Percentiles rank a stretch among this genome's conserved stretches.
Evolutionary conservation across 2,113 vertebrate genomes (phyloP).

Genomic region (Cercocebus atys): DNA sequence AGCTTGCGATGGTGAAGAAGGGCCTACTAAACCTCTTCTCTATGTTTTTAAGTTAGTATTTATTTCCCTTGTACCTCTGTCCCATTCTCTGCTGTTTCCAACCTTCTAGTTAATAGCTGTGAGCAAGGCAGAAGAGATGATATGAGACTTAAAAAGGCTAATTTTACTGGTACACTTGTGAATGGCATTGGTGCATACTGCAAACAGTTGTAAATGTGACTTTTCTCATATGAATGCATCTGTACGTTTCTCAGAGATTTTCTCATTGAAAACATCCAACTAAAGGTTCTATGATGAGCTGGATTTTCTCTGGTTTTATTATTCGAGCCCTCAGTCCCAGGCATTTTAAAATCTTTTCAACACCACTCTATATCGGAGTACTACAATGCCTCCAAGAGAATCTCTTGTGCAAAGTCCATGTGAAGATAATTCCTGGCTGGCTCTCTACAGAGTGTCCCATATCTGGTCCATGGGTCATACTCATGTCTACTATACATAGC

Average conservation of each 20-base stretch:
- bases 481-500: fast-evolving
- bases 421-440: background rate
- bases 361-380: fast-evolving
- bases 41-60: background rate
- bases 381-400: background rate
- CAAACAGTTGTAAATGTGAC: background rate
- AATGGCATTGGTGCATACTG: background rate
- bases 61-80: background rate
- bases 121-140: background rate
- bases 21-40: background rate
- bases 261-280: background rate
- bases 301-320: background rate
- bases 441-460: background rate
- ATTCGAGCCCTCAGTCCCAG: no score
- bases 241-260: background rate
- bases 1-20: background rate
- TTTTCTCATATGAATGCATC: background rate
- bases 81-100: background rate
- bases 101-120: background rate
- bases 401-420: background rate
- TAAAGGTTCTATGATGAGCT: background rate
- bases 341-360: background rate
- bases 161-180: background rate
- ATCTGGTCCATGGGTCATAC: background rate
- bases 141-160: background rate